These are phyloP conservation scores for Lasioglossum calceatum DNA, from an alignment of 2,888 invertebrate genomes.

Conservation along the genomic window DNA sequence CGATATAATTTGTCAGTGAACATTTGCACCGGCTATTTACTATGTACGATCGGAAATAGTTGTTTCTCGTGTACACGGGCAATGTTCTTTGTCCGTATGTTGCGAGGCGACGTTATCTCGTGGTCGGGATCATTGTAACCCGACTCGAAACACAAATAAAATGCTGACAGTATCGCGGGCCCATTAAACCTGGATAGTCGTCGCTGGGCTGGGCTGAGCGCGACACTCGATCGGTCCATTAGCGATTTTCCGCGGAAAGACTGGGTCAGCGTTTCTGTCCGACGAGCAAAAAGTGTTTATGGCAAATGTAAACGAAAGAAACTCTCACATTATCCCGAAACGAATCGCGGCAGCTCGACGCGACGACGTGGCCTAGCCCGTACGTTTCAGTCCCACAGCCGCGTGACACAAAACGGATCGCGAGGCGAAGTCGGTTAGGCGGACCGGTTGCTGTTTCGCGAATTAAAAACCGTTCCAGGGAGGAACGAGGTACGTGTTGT, in stretches of 20 bases:
- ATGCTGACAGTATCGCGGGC: neutral
- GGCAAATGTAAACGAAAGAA: constrained; percentile 5
- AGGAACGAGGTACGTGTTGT: constrained; percentile 15
- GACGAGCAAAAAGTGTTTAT: constrained; percentile 1
- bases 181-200: neutral
- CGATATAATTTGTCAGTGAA: neutral
- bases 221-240: constrained; percentile 3
- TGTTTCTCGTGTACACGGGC: neutral
- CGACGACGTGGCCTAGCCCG: neutral
- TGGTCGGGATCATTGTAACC: neutral
- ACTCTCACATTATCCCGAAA: neutral
- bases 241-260: constrained; percentile 10
- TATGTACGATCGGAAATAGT: neutral
- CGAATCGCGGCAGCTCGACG: constrained; percentile 4
- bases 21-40: neutral
- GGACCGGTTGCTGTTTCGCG: constrained; percentile 20
- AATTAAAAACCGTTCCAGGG: constrained; percentile 10
- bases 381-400: neutral
- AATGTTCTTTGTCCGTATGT: neutral
- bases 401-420: constrained; percentile 10
- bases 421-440: neutral
- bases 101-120: neutral
- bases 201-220: neutral
- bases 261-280: neutral
- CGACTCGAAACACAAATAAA: neutral